phyloP scores from a whole-genome alignment of 2,113 vertebrate species.

The Nesogale talazaci region DNA sequence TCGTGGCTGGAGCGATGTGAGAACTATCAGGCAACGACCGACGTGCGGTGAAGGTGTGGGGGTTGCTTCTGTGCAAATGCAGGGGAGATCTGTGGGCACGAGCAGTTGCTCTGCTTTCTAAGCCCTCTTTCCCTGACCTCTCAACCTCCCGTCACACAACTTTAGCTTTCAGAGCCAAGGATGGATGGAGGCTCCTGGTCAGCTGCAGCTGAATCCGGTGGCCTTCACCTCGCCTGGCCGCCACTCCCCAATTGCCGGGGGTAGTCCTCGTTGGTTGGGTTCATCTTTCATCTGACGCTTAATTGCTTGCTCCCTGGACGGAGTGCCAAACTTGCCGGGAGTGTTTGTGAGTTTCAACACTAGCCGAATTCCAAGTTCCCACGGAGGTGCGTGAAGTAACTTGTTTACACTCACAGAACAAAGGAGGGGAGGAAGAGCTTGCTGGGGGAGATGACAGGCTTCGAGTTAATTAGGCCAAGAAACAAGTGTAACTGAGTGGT shows the following conservation, averaged over 20 bases:
- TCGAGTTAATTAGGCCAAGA: conserved; percentile 69
- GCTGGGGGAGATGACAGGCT: conserved; percentile 56
- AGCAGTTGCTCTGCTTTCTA: not conserved
- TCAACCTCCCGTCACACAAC: not conserved
- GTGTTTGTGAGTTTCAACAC: conserved; percentile 73
- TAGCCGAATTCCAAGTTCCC: conserved; percentile 78
- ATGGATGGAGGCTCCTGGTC: not conserved
- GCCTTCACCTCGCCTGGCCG: not conserved
- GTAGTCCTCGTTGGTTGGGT: conserved; percentile 24
- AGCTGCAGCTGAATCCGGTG: not conserved
- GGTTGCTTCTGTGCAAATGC: not conserved
- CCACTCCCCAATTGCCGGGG: not conserved
- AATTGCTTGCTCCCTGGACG: conserved; percentile 67
- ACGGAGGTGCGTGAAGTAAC: conserved; percentile 78
- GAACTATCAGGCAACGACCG: not conserved
- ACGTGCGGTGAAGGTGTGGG: not conserved
- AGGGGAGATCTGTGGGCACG: not conserved
- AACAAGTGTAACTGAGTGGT: conserved; percentile 73
- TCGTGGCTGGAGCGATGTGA: not conserved
- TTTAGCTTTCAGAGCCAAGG: not conserved
- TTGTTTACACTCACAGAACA: conserved; percentile 80
- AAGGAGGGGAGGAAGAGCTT: conserved; percentile 66
- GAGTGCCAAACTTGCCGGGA: conserved; percentile 74
- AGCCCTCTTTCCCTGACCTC: not conserved
- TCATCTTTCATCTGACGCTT: conserved; percentile 74